A percentile compares a stretch with the other conserved stretches of the same genome.
These are phyloP conservation scores for Protosalanx chinensis DNA, from an alignment of 2,797 vertebrate genomes.

Conservation along the genomic window DNA sequence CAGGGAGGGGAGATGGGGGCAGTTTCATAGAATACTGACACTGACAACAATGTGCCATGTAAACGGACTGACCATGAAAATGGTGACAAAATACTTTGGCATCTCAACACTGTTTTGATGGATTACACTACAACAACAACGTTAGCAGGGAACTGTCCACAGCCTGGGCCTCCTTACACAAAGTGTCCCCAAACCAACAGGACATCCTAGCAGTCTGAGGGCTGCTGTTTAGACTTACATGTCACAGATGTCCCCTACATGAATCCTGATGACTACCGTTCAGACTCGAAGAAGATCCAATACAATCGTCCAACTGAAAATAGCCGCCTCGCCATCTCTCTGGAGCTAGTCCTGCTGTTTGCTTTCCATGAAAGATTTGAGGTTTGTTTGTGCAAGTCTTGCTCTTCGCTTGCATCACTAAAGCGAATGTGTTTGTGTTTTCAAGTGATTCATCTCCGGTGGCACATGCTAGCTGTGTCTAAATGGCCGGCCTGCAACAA, in stretches of 20 bases:
- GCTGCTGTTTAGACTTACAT: too few species aligned
- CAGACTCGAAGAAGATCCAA: background rate
- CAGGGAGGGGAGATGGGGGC: conserved; percentile 65
- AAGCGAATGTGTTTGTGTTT: conserved; percentile 27
- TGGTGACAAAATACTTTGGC: conserved; percentile 71
- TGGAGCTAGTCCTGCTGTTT: conserved; percentile 20
- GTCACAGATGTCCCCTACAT: too few species aligned
- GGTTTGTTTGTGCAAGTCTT: conserved; percentile 46
- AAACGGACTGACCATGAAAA: conserved; percentile 70
- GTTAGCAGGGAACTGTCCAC: conserved; percentile 21
- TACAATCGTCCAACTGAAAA: conserved; percentile 2
- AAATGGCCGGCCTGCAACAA: conserved; percentile 45
- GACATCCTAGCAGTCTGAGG: background rate
- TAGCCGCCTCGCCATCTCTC: background rate
- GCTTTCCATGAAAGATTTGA: conserved; percentile 29
- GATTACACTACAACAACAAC: conserved; percentile 51
- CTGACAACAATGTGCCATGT: conserved; percentile 69
- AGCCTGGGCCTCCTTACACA: background rate
- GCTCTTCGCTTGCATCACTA: conserved; percentile 67
- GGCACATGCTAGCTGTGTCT: conserved; percentile 33
- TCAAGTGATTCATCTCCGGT: conserved; percentile 35
- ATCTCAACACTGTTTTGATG: conserved; percentile 63
- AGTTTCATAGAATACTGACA: conserved; percentile 53
- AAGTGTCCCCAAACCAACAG: background rate
- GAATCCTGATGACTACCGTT: background rate